Evolutionary conservation across 2,113 vertebrate genomes (phyloP).

Genomic region (Hucho hucho): DNA sequence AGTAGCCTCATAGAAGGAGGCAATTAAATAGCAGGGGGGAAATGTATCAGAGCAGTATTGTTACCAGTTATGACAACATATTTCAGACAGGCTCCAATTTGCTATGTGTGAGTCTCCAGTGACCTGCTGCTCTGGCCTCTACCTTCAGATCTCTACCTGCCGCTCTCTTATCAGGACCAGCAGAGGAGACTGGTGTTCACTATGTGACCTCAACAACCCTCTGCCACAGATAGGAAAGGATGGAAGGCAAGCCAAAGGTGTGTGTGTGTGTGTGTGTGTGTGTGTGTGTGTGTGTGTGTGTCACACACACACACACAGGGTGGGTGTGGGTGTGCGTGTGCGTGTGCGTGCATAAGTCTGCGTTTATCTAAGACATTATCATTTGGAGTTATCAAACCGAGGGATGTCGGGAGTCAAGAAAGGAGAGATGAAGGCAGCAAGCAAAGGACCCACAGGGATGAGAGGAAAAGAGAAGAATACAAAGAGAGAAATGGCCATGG

Average conservation of each 20-base stretch:
- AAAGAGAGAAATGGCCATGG: neutral
- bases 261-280: constrained; percentile 4
- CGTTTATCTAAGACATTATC: neutral
- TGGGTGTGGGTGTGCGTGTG: neutral
- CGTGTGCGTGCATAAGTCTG: neutral
- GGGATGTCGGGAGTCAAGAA: neutral
- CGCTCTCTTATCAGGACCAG: constrained; percentile 27
- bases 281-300: constrained; percentile 7
- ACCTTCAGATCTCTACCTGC: neutral
- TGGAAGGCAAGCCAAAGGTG: neutral
- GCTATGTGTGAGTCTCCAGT: neutral
- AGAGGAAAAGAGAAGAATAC: neutral
- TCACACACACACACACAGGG: too few relatives aligned
- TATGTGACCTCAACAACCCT: constrained; percentile 17
- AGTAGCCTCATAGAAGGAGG: neutral
- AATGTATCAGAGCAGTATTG: neutral
- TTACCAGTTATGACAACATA: neutral
- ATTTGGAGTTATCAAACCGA: neutral
- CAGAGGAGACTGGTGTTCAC: constrained; percentile 26
- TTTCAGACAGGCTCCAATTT: neutral
- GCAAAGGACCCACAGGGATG: neutral
- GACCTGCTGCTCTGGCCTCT: neutral
- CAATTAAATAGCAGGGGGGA: neutral
- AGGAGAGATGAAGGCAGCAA: neutral
- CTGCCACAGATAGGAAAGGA: constrained; percentile 5